Evolutionary conservation across 2,888 invertebrate genomes (phyloP), one percentile per base, ranked within the genome.

Genomic region (Drosophila pegasa): DNA sequence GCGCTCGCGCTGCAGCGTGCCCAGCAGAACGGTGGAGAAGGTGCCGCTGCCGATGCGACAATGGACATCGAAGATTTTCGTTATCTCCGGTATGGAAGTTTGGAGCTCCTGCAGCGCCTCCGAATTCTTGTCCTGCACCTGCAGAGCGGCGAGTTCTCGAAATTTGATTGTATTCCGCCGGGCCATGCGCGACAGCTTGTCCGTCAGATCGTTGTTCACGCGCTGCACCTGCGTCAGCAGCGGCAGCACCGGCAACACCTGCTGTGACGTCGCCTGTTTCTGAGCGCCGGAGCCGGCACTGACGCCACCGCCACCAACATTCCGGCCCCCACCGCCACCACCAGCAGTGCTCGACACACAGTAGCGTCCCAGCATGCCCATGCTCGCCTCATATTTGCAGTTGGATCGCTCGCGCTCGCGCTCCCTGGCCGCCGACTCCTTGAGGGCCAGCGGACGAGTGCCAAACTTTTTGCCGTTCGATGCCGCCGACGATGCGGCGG

Each of bases 21-120:
- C 97, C 80, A 97, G 92, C 85, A 96, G 97, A n/a, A 98, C 98
- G 0, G 95, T 95, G 90, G 97, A 97, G 90, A 98, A 98, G 1
- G 97, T 97, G 27, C 97, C 97, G 93, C 95, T 95, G 0, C 96
- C 96, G 78, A 96, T 95, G 89, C 96, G 95, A 18, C 93, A 94
- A 89, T 95, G 94, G 33, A 96, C 93, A 73, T 94, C 93, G 87
- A 96, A 96, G 78, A 94, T 93, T 74, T 94, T 93, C 54, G 93
- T 93, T 65, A 96, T 90, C 75, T 94, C 93, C 27, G 96, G 96
- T 64, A 96, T 92, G 62, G 88, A 90, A 1, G 77, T 75, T 62
- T 89, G 90, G 45, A 92, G 75, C 22, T 92, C 90, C 14, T 73
- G 67, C 52, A 92, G 71, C 3, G 92, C 91, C 72, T 92, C 92